Base-by-base conservation (phyloP, 1,140 invertebrate species). In the Littorina saxatilis region DNA sequence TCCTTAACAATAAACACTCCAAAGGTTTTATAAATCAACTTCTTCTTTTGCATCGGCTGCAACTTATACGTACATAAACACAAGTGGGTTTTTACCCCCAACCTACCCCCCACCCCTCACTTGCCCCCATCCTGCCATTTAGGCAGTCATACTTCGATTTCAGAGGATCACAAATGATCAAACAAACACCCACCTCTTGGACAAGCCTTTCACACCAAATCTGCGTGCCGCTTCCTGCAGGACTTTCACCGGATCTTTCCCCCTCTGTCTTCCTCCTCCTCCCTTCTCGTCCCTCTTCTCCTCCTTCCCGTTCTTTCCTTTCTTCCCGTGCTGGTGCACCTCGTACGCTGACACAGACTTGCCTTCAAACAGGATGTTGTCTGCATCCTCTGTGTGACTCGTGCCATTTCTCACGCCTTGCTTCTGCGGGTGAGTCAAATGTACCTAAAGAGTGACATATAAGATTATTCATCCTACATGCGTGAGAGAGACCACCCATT, bases 161-260 rank as follows among this genome's bases (percentile, higher is more conserved):
- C n/a, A n/a, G n/a, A n/a, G n/a, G n/a, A n/a, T n/a, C n/a, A n/a
- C n/a, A n/a, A n/a, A n/a, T n/a, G n/a, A n/a, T n/a, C 7, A 77
- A 43, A 37, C 47, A 78, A 23, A 76, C 27, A 37, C 66, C 35
- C 88, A 92, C 89, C 86, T 88, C 84, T 92, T 92, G 9, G 86
- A 83, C 43, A 93, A 83, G 35, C 85, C 79, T 81, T 90, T 88
- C 0, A 93, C 82, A 35, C 91, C 89, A 86, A 93, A 89, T 81
- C 88, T 91, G 72, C 87, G 94, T 0, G 94, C 94, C 7, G 93
- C 89, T 37, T 95, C 95, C 86, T 94, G 93, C 29, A 95, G 88
- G 32, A 94, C 84, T 81, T 94, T 93, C 4, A 95, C 88, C 27
- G 94, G 93, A 89, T 94, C 92, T 55, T 82, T 81, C 15, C 78